Conservation (phyloP, 2,888 invertebrate genomes). For the Drosophila diplacantha region DNA sequence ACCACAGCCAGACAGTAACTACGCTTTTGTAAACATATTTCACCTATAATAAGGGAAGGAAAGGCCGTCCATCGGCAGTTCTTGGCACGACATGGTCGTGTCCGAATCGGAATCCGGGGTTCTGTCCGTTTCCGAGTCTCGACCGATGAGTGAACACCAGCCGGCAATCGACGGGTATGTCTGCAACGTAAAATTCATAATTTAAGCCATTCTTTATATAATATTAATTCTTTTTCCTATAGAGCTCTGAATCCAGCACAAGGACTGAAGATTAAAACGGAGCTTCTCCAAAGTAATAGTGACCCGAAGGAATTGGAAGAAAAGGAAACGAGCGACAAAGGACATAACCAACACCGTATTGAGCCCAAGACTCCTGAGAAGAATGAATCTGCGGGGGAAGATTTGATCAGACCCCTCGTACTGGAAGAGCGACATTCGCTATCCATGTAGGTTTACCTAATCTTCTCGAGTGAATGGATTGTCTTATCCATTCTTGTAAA, state of each 20-base stretch:
- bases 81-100: constrained; percentile 45
- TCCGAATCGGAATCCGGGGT: constrained; percentile 21
- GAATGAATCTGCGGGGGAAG: constrained; percentile 27
- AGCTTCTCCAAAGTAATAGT: neutral
- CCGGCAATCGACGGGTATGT: constrained; percentile 8
- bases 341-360: neutral
- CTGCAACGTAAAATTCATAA: neutral
- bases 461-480: neutral
- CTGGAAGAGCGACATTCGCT: constrained; percentile 65
- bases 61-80: constrained; percentile 38
- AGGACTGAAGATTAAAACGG: neutral
- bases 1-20: constrained; percentile 10
- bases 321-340: neutral
- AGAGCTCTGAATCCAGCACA: constrained; percentile 2
- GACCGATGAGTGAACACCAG: constrained; percentile 12
- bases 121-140: constrained; percentile 6
- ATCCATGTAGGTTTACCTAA: constrained; percentile 56
- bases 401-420: constrained; percentile 49
- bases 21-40: constrained; percentile 23
- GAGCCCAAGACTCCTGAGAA: neutral
- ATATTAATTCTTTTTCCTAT: neutral
- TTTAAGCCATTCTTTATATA: no score
- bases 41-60: constrained; percentile 36
- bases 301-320: neutral
- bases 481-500: no score